Conservation (phyloP, 1,140 invertebrate genomes). For the Danaus plexippus region DNA sequence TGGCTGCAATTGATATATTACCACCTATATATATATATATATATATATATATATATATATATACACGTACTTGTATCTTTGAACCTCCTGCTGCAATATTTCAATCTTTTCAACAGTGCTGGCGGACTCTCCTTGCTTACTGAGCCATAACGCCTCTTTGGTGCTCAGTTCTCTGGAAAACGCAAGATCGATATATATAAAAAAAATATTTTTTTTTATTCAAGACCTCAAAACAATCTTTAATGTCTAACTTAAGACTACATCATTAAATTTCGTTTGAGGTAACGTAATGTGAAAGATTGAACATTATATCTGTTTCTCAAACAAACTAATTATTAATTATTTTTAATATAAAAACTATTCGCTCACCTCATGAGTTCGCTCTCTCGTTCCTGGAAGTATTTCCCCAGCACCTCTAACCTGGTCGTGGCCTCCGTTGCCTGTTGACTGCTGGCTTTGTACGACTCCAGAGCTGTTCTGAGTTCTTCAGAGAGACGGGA, state of each 20-base stretch:
- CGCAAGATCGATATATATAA: conserved; percentile 3
- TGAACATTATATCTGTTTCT: neutral
- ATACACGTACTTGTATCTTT: conserved; percentile 80
- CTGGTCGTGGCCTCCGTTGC: conserved; percentile 86
- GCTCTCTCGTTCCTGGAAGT: conserved; percentile 90
- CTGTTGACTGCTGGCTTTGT: conserved; percentile 81
- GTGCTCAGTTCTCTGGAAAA: conserved; percentile 79
- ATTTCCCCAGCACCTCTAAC: conserved; percentile 86
- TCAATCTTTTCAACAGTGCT: conserved; percentile 84
- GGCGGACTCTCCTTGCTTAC: conserved; percentile 86
- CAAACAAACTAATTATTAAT: conserved; percentile 1
- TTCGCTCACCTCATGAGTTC: conserved; percentile 83
- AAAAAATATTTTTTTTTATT: too few species aligned
- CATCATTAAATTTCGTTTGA: neutral
- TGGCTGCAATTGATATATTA: too few species aligned
- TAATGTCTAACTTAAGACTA: too few species aligned
- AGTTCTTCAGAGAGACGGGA: conserved; percentile 43
- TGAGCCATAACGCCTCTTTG: conserved; percentile 86
- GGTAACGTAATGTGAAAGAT: conserved; percentile 1
- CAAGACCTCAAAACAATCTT: too few species aligned
- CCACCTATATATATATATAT: too few species aligned
- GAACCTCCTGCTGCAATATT: conserved; percentile 83
- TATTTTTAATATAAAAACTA: too few species aligned
- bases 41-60: too few species aligned
- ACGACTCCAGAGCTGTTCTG: conserved; percentile 69